Evolutionary conservation across 2,797 vertebrate genomes (phyloP).

Genomic region (Coregonus suidteri): DNA sequence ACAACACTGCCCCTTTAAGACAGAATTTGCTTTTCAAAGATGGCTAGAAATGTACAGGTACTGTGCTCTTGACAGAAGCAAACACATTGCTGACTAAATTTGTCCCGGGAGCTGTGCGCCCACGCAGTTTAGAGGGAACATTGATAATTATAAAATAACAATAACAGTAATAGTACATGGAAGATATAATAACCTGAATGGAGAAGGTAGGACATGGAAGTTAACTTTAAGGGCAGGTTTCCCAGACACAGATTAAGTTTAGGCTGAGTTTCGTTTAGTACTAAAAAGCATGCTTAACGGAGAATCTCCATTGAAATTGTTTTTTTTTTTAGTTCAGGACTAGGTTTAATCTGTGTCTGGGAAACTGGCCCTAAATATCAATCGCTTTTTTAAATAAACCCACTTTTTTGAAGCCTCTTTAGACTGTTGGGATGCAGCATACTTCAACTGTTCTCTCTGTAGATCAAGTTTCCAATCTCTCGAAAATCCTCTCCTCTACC

Average conservation of each 20-base stretch:
- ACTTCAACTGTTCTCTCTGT: neutral
- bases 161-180: conserved; percentile 67
- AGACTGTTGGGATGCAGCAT: too few relatives aligned
- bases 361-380: neutral
- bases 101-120: too few relatives aligned
- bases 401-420: neutral
- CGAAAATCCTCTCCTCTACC: neutral
- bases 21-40: too few relatives aligned
- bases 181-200: conserved; percentile 46
- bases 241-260: neutral
- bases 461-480: neutral
- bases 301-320: neutral
- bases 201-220: conserved; percentile 23
- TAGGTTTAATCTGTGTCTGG: neutral
- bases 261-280: too few relatives aligned
- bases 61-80: too few relatives aligned
- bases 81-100: too few relatives aligned
- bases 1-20: too few relatives aligned
- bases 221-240: conserved; percentile 22
- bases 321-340: neutral
- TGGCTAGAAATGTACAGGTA: too few relatives aligned
- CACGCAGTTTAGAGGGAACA: too few relatives aligned
- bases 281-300: neutral
- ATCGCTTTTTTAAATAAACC: neutral
- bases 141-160: conserved; percentile 38